Evolutionary conservation across 1,140 invertebrate genomes (phyloP), one percentile per base, ranked within the genome.

Genomic region (Halictus rubicundus): DNA sequence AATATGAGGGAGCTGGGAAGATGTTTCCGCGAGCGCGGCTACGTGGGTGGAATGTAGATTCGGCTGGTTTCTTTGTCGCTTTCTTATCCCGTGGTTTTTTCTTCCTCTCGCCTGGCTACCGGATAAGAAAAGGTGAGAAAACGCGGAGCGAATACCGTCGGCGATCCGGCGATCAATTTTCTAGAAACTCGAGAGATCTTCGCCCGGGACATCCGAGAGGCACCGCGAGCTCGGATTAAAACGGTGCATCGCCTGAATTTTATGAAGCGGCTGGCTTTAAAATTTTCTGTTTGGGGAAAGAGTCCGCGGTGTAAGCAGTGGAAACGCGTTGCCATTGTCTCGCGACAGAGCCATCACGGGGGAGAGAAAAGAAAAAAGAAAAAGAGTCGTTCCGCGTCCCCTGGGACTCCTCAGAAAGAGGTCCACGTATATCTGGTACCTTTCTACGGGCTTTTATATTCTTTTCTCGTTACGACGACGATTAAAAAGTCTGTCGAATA

Each of bases 261-360:
- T 61, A 14, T 21, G 69, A 72, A 19, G 60, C 68, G 59, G 19
- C 37, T 7, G 63, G 42, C 69, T 78, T 72, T 72, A 64, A 78
- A 78, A 72, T 72, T 64, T 78, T 49, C 60, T 64, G 76, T 78
- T 78, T 64, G 46, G 49, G 39, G 10, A 49, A 71, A 59, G 46
- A 64, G 59, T 16, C 46, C 68, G 23, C 76, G 68, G 49, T 42
- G 68, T 78, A 78, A 78, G 76, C 68, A 71, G 63, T 78, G 76
- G 76, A 78, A 72, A 71, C 68, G 65, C 63, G 73, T 42, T 63
- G 66, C 76, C 71, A 78, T 78, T 78, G 76, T 78, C 76, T 78
- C 70, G 19, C 46, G 32, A 2, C 54, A 46, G 46, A 54, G 32
- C 57, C 57, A 61, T 77, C 66, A 12, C 75, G n/a, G 42, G 68